Conservation (phyloP, 2,797 vertebrate genomes). For the Acanthornis magna region DNA sequence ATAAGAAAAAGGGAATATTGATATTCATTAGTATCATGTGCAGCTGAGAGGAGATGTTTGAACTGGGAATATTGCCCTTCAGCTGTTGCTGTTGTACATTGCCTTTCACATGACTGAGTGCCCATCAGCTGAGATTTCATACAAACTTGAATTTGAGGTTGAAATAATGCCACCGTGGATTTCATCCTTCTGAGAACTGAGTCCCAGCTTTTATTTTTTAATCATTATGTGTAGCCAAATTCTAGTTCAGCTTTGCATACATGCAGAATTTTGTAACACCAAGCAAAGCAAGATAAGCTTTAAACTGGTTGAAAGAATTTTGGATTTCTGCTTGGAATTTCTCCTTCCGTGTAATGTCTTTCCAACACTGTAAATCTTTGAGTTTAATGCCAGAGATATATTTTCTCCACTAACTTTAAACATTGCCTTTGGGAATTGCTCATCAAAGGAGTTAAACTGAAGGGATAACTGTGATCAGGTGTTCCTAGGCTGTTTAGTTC, state of each 20-base stretch:
- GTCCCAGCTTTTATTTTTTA: not conserved
- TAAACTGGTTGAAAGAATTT: not conserved
- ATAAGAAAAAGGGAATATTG: slow-evolving; percentile 1
- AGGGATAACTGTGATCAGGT: slow-evolving; percentile 16
- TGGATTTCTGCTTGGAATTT: slow-evolving; percentile 1
- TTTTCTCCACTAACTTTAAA: slow-evolving; percentile 27
- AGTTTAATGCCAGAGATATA: not conserved
- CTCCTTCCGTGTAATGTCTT: not conserved
- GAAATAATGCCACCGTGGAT: not conserved
- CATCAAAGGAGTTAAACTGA: slow-evolving; percentile 20
- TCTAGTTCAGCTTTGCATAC: not conserved
- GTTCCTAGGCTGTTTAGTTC: not conserved
- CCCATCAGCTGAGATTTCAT: not conserved
- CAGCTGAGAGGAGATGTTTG: not conserved
- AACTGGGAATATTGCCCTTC: slow-evolving; percentile 23
- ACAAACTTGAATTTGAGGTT: not conserved
- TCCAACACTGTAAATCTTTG: not conserved
- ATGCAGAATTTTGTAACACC: not conserved
- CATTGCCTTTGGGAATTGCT: not conserved
- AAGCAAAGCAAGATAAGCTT: slow-evolving; percentile 18
- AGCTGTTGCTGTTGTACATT: not conserved
- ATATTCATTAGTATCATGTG: not conserved
- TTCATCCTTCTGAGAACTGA: slow-evolving; percentile 9
- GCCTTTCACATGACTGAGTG: not conserved
- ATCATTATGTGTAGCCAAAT: not conserved